Conservation (phyloP, 2,888 invertebrate species). For the Ectemnius cavifrons region DNA sequence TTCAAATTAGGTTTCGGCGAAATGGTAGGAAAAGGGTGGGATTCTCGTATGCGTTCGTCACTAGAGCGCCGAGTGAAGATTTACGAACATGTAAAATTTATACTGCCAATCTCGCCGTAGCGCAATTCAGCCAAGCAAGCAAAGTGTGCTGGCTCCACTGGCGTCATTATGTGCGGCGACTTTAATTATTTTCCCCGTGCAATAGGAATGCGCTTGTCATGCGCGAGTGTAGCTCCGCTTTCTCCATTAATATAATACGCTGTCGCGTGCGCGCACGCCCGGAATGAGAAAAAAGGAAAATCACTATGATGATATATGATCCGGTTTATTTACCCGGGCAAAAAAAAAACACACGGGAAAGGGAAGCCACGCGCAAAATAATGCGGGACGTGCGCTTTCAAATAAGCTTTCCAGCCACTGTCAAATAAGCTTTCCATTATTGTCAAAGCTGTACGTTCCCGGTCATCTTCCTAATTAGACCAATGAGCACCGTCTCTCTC, state of each 20-base stretch:
- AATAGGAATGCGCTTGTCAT: slow-evolving; percentile 4
- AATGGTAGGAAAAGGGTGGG: too few relatives aligned
- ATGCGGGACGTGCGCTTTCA: not conserved
- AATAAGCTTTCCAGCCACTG: not conserved
- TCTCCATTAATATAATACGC: slow-evolving; percentile 10
- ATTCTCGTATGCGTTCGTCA: too few relatives aligned
- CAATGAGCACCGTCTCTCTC: too few relatives aligned
- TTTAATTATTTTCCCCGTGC: slow-evolving; percentile 6
- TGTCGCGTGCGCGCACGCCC: not conserved
- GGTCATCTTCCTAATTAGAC: too few relatives aligned
- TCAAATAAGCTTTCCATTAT: slow-evolving; percentile 8
- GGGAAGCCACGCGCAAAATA: not conserved
- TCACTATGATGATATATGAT: slow-evolving; percentile 5
- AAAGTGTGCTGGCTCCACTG: not conserved
- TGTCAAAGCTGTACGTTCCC: too few relatives aligned
- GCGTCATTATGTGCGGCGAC: not conserved
- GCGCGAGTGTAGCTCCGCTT: not conserved
- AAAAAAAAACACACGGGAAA: not conserved
- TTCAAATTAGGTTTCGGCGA: too few relatives aligned
- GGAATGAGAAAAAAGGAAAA: slow-evolving; percentile 5
- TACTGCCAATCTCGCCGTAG: not conserved
- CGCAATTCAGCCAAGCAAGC: too few relatives aligned
- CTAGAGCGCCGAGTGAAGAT: not conserved
- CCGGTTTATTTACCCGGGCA: not conserved
- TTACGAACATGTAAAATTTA: slow-evolving; percentile 6